Evolutionary conservation across 2,888 invertebrate species (phyloP), one percentile per base, ranked within the genome.

Genomic region (Drosophila quinaria): DNA sequence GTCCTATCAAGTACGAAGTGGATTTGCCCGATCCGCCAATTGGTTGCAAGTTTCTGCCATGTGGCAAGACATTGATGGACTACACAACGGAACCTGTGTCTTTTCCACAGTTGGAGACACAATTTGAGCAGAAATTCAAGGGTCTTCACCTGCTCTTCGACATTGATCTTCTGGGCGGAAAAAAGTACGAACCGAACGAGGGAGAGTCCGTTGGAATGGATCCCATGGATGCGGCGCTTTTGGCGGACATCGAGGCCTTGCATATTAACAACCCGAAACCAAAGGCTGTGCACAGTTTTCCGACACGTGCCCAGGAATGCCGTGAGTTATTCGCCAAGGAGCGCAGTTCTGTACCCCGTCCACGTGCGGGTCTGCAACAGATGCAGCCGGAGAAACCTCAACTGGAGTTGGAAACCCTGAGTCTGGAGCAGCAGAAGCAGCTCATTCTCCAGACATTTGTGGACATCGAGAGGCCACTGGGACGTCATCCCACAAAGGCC

Each of bases 101-200:
- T 0, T 61, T 63, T 54, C 62, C 70, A 0, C 19, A 51, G 0
- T 2, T 51, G 19, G 88, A 87, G 22, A 35, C 52, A 0, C 22
- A 64, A 0, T 66, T 51, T 4, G 5, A 2, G 1, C 50, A 66
- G 9, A 17, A 50, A 0, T 41, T 87, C 8, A 70, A 64, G 22
- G 85, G 88, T 1, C 70, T 82, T 1, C 75, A 85, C 1, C 2
- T 50, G 41, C 54, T 85, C 0, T 70, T 87, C 1, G 63, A 85
- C 4, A 6, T 87, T 8, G 72, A 82, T 65, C 44, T 87, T 39
- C 47, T 81, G 3, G 50, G 70, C 15, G 50, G 31, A 4, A 35
- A 47, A 17, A 6, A 11, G 0, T 78, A 65, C 35, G 37, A 58
- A 1, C n/a, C 35, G 22, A 29, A 5, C 11, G 22, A 4, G 5